A percentile compares a stretch with the other conserved stretches of the same genome.
These are phyloP conservation scores for Bombus picipes DNA, from an alignment of 1,140 invertebrate genomes.

Conservation along the genomic window DNA sequence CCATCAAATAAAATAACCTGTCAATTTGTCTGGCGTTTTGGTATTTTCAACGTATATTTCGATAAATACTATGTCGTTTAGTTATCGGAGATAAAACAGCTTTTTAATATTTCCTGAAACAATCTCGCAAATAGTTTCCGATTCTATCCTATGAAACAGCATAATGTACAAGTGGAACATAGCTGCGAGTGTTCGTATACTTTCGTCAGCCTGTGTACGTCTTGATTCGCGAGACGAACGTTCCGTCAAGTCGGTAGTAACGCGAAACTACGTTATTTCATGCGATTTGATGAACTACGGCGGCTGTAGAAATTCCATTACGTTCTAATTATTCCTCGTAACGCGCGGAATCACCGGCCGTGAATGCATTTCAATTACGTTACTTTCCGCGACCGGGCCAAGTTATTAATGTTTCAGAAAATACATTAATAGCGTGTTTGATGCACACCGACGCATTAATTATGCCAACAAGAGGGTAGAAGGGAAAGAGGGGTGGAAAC, in stretches of 20 bases:
- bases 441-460: constrained; percentile 31
- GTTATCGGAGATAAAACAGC: too few species aligned
- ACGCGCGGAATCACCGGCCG: neutral
- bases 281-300: constrained; percentile 8
- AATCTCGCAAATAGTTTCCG: too few species aligned
- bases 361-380: constrained; percentile 30
- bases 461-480: neutral
- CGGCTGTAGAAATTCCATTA: constrained; percentile 15
- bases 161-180: neutral
- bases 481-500: neutral
- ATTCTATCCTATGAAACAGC: too few species aligned
- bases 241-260: neutral
- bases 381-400: constrained; percentile 18
- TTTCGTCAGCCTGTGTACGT: neutral
- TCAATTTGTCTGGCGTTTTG: too few species aligned
- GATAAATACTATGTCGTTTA: too few species aligned
- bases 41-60: too few species aligned
- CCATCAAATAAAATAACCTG: too few species aligned
- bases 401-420: constrained; percentile 44
- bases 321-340: constrained; percentile 28
- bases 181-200: neutral
- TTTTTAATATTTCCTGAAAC: too few species aligned
- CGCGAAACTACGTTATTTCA: neutral
- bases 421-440: constrained; percentile 36
- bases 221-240: constrained; percentile 7